These are phyloP conservation scores for Helicoverpa armigera DNA, from an alignment of 1,140 invertebrate genomes.

Conservation along the genomic window DNA sequence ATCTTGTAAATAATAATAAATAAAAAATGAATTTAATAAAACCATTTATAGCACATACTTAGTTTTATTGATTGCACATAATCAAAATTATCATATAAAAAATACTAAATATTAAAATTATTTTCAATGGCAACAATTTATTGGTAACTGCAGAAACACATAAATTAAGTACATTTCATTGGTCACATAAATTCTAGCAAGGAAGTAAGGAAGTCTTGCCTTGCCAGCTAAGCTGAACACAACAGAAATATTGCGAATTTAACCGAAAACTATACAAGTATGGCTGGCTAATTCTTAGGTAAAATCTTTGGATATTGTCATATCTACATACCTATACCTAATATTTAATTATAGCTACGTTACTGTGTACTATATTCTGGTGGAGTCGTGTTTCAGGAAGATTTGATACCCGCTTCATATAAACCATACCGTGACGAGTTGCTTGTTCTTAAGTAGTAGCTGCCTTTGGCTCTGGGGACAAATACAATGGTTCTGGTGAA, in stretches of 20 bases:
- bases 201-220: no score
- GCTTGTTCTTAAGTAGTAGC: constrained; percentile 76
- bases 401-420: constrained; percentile 63
- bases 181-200: no score
- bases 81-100: background rate
- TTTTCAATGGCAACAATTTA: no score
- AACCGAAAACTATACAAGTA: background rate
- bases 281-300: background rate
- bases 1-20: no score
- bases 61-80: background rate
- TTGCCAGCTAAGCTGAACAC: background rate
- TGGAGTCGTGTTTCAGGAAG: constrained; percentile 50
- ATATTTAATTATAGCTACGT: no score
- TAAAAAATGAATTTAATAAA: background rate
- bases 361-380: no score
- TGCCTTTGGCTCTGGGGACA: constrained; percentile 68
- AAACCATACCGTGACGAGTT: constrained; percentile 62
- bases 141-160: no score
- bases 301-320: no score
- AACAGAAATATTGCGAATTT: background rate
- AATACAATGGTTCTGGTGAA: no score
- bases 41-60: background rate
- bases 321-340: no score
- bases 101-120: no score
- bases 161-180: no score